Evolutionary conservation across 2,113 vertebrate species (phyloP), one percentile per base, ranked within the genome.

Genomic region (Cottus gobio): DNA sequence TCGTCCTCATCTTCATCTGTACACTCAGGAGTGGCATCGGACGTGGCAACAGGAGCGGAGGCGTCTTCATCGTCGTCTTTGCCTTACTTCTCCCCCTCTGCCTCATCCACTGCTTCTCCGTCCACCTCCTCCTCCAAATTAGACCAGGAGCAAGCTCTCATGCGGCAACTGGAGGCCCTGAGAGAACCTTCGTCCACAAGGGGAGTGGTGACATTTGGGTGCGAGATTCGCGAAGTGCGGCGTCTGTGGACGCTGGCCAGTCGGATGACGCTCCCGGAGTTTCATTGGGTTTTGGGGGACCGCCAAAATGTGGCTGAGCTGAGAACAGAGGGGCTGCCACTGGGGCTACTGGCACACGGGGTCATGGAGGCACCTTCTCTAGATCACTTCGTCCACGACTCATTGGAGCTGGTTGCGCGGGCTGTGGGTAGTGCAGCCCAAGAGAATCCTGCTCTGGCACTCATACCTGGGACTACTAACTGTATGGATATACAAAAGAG

Each of bases 261-360:
- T 92, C 95, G 92, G 93, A 96, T 96, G 75, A 90, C 85, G 64
- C 91, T 96, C 52, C 94, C 95, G 7, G 96, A 97, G 64, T 95
- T 96, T 85, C 97, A 94, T 58, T 99, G 98, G 98, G 94, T 99
- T 83, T 92, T 99, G 90, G 98, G 98, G 77, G 97, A 99, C 91
- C 96, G 97, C 31, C 98, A 99, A 88, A 97, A 99, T 0, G 97
- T 99, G 66, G 97, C 97, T 63, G 96, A 97, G 83, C 92, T 99
- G 86, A 95, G 95, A 89, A 97, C 97, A 79, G 97, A 99, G 86
- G 97, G 97, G 66, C 91, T 99, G 66, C 98, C 97, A 0, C 89
- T 98, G 0, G 98, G 98, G 58, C 94, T 99, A 31, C 94, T 99
- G 1, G 97, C 98, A 48, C 98, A 99, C 2, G 98, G 98, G 48